Conservation (phyloP, 2,113 vertebrate species). For the Takifugu bimaculatus region DNA sequence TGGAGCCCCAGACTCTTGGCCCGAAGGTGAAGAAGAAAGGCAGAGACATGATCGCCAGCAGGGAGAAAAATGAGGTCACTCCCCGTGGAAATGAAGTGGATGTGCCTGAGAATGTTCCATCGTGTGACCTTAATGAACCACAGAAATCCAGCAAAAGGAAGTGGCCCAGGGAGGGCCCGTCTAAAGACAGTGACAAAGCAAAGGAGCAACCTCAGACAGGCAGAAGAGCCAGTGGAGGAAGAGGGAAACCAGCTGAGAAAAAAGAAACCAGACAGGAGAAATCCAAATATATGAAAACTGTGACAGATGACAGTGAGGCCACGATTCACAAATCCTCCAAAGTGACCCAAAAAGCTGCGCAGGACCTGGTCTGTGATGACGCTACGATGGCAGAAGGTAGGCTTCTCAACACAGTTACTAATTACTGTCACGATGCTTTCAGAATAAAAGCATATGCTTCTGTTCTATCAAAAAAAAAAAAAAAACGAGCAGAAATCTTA, state of each 20-base stretch:
- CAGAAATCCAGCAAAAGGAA: conserved; percentile 34
- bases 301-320: conserved; percentile 15
- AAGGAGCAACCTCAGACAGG: conserved; percentile 4
- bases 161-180: conserved; percentile 5
- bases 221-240: neutral
- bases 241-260: neutral
- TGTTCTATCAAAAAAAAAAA: too few species aligned
- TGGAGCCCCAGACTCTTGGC: neutral
- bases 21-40: conserved; percentile 11
- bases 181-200: conserved; percentile 7
- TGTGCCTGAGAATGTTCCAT: conserved; percentile 9
- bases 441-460: neutral
- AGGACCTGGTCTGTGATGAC: neutral
- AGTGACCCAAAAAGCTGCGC: neutral
- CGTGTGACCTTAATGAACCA: neutral
- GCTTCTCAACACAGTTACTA: neutral
- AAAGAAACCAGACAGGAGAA: conserved; percentile 14
- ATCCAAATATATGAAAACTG: neutral
- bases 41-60: neutral
- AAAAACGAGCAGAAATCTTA: too few species aligned
- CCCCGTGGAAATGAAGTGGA: neutral
- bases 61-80: neutral
- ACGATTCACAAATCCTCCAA: conserved; percentile 18
- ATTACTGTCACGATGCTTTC: too few species aligned
- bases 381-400: conserved; percentile 32